Base-by-base conservation (phyloP, 2,888 invertebrate genomes). In the Leptopterna dolabrata region DNA sequence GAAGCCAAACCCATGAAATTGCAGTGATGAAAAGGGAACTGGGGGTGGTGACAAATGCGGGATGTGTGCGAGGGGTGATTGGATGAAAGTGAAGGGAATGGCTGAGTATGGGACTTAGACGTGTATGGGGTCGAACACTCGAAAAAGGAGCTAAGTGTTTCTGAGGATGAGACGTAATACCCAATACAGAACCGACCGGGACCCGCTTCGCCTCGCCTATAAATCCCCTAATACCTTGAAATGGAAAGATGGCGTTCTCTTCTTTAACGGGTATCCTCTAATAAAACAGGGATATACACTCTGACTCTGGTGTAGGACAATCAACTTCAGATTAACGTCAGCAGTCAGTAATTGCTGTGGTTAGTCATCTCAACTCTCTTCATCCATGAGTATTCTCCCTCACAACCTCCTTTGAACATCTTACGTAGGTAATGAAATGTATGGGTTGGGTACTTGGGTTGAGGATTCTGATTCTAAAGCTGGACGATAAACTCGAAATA, bases 91-190 rank as follows among this genome's bases (percentile, higher is more conserved):
- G 45, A 45, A 47, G 78, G 45, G 19, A 45, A 47, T 29, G 76
- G 76, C 41, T 36, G 76, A 36, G 24, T 30, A 30, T 29, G 36
- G n/a, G 76, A 30, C 24, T 4, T 16, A 9, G 30, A 29, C 27
- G 36, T 27, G 41, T 76, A 36, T 76, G 43, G 76, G 63, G 63
- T 63, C 27, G 63, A 63, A 63, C 63, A 24, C 63, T 63, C 36
- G 73, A 41, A 41, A n/a, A 78, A 45, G 78, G 78, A 78, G 78
- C 45, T 78, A 78, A 78, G 78, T 78, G 78, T 78, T 78, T 78
- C 78, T 45, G 78, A 78, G 78, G 41, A 78, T 78, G 78, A 78
- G 78, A 45, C 41, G 78, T 78, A 78, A 78, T 78, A 78, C 78
- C 78, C 78, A 78, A 78, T 78, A 78, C 78, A 45, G 78, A 24